Evolutionary conservation across 2,797 vertebrate genomes (phyloP).

Genomic region (Protosalanx chinensis): DNA sequence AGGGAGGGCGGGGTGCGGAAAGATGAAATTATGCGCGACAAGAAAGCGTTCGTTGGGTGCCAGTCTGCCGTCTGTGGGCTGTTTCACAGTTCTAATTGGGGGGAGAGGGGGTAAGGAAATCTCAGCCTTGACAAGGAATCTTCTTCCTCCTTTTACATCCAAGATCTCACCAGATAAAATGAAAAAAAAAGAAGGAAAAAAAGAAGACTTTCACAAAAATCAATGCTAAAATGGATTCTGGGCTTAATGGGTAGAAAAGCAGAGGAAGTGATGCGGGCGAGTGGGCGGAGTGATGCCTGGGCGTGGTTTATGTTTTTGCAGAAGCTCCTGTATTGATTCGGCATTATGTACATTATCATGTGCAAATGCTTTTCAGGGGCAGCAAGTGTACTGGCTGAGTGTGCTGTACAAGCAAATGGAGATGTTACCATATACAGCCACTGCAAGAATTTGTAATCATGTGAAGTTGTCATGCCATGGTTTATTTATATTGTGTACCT

Average conservation of each 20-base stretch:
- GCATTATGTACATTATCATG: conserved; percentile 54
- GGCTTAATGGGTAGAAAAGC: conserved; percentile 35
- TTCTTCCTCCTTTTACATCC: conserved; percentile 8
- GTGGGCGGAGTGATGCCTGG: conserved; percentile 20
- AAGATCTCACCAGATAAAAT: conserved; percentile 14
- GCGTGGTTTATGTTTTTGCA: conserved; percentile 18
- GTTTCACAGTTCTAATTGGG: conserved; percentile 19
- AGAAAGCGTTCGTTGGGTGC: conserved; percentile 27
- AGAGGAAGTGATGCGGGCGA: conserved; percentile 28
- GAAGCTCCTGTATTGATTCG: conserved; percentile 52
- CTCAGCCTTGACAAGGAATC: background rate
- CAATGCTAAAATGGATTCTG: conserved; percentile 24
- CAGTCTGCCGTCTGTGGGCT: conserved; percentile 17
- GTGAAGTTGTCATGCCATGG: background rate
- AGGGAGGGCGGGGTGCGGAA: background rate
- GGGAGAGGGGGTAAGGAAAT: background rate
- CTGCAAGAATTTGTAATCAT: background rate
- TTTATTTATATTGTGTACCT: background rate
- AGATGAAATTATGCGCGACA: conserved; percentile 7
- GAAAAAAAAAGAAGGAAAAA: background rate
- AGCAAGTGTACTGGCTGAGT: conserved; percentile 31
- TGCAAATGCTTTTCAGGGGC: conserved; percentile 43
- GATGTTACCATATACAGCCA: conserved; percentile 49
- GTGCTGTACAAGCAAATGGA: conserved; percentile 48
- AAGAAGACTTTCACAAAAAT: conserved; percentile 11